Evolutionary conservation across 2,113 vertebrate genomes (phyloP), one percentile per base, ranked within the genome.

Genomic region (Lepus europaeus): DNA sequence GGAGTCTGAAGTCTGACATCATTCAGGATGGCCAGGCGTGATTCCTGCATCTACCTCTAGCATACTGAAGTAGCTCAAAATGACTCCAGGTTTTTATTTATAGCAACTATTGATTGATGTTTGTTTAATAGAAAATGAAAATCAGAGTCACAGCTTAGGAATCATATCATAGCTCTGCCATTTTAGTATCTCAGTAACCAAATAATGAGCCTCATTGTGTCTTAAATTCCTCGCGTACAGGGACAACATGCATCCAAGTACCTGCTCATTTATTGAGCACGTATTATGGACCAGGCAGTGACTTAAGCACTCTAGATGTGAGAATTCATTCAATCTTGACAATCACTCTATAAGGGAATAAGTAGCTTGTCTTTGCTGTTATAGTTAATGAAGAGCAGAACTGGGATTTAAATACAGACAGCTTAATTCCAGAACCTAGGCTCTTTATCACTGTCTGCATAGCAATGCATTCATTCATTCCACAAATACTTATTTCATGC

Each of bases 61-160:
- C 69, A 74, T 73, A 91, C 16, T 87, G 45, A 88, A 88, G 12
- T 69, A 69, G 92, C 39, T 94, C 90, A 27, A 91, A 95, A 88
- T 45, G 45, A 31, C 31, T 87, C 92, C 23, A 66, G 22, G 0
- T 51, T 94, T 96, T 74, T 36, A 81, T 79, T 88, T 78, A 61
- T 1, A 73, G 87, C 19, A 87, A 70, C 14, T 72, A 25, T 76
- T 82, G 31, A 91, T 80, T 87, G 87, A 66, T 6, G 76, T 25
- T 84, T 56, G 6, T 79, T 36, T 68, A 70, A 83, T 31, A 66
- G 74, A 94, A 90, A 94, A 39, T 51, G 25, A 89, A 25, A 61
- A 27, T 85, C 61, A 56, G 56, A 78, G 19, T 36, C 1, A 56
- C 4, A 84, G 31, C 51, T 66, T 4, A 45, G 49, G 70, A 78